Evolutionary conservation across 2,888 invertebrate species (phyloP).

Genomic region (Watsonalla binaria): DNA sequence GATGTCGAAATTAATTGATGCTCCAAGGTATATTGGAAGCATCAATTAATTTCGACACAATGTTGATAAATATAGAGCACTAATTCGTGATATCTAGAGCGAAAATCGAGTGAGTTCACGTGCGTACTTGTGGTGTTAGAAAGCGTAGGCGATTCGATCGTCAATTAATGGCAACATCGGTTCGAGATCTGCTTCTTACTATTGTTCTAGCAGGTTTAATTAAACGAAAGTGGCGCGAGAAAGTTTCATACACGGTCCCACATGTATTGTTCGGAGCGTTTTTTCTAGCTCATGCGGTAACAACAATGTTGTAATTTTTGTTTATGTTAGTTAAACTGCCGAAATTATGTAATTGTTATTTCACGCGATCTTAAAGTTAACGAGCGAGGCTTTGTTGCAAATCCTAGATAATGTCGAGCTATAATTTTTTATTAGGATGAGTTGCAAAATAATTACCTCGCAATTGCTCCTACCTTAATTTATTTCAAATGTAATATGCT

Average conservation of each 20-base stretch:
- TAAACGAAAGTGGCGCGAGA: constrained; percentile 68
- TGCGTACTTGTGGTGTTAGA: constrained; percentile 49
- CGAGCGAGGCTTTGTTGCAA: constrained; percentile 1
- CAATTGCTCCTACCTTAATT: neutral
- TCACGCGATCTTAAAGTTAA: neutral
- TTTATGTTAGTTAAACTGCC: constrained; percentile 34
- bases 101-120: constrained; percentile 46
- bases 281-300: constrained; percentile 37
- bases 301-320: constrained; percentile 46
- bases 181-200: constrained; percentile 63
- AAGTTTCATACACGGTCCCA: constrained; percentile 56
- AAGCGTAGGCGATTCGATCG: constrained; percentile 72
- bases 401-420: neutral
- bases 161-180: constrained; percentile 68
- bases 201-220: constrained; percentile 73
- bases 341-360: constrained; percentile 36
- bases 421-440: neutral
- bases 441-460: constrained; percentile 9
- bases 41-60: constrained; percentile 7
- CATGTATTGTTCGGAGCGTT: constrained; percentile 43
- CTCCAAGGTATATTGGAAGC: neutral
- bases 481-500: no score
- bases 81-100: constrained; percentile 25
- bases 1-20: neutral
- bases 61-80: constrained; percentile 6